A percentile compares a stretch with the other conserved stretches of the same genome.
These are phyloP conservation scores for Patiria pectinifera DNA, from an alignment of 53 echinoderm and acorn worm species.

Conservation along the genomic window DNA sequence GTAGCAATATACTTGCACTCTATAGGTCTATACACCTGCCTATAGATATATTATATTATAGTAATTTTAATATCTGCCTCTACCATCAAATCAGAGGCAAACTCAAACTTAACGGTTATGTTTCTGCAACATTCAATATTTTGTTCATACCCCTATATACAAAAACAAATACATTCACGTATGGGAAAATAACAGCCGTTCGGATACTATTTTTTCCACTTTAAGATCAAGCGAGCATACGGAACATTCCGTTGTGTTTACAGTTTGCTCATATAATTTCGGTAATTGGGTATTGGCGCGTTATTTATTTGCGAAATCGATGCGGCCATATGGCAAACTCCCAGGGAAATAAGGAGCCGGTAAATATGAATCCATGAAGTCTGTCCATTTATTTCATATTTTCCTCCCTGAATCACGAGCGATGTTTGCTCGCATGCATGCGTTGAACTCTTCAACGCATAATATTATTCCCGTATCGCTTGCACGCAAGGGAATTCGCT, in stretches of 20 bases:
- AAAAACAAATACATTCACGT: neutral
- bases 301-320: neutral
- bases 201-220: neutral
- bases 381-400: neutral
- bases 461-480: no score
- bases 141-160: neutral
- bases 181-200: neutral
- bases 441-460: neutral
- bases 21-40: no score
- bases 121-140: neutral
- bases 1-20: no score
- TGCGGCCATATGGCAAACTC: conserved; percentile 26
- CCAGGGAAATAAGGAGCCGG: neutral
- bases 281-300: neutral
- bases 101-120: neutral
- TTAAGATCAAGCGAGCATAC: neutral
- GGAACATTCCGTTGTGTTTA: neutral
- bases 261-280: neutral
- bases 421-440: neutral
- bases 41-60: no score
- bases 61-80: no score
- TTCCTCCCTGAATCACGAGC: no score
- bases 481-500: no score
- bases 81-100: no score
- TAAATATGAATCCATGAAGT: neutral